Evolutionary conservation across 1,140 invertebrate species (phyloP).

Genomic region (Sitobion miscanthi): DNA sequence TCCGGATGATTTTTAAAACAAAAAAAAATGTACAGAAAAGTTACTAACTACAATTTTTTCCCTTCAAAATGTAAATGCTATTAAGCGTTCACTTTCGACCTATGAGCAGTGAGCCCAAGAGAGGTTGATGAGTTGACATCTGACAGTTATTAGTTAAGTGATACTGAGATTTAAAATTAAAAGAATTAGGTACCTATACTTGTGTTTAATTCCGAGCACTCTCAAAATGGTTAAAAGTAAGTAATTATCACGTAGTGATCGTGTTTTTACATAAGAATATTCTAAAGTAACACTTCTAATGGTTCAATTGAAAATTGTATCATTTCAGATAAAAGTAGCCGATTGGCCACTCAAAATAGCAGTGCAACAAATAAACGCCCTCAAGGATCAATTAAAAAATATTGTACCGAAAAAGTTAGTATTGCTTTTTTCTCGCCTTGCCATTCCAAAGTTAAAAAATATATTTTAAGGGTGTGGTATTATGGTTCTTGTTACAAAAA

Average conservation of each 20-base stretch:
- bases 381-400: slow-evolving; percentile 42
- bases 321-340: slow-evolving; percentile 34
- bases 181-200: too few relatives aligned
- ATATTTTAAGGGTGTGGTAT: neutral
- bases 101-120: too few relatives aligned
- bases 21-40: neutral
- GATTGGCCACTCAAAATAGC: neutral
- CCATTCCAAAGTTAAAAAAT: neutral
- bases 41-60: neutral
- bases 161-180: too few relatives aligned
- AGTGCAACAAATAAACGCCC: neutral
- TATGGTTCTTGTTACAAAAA: neutral
- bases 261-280: neutral
- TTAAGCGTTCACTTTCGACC: too few relatives aligned
- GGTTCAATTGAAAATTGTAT: neutral
- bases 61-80: neutral
- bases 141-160: too few relatives aligned
- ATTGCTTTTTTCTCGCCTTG: neutral
- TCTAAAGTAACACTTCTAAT: neutral
- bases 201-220: neutral
- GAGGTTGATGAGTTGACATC: too few relatives aligned
- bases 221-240: slow-evolving; percentile 49
- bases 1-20: slow-evolving; percentile 22
- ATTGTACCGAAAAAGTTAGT: slow-evolving; percentile 45
- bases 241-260: neutral